Evolutionary conservation across 2,797 vertebrate species (phyloP).

Genomic region (Tauraco hartlaubi): DNA sequence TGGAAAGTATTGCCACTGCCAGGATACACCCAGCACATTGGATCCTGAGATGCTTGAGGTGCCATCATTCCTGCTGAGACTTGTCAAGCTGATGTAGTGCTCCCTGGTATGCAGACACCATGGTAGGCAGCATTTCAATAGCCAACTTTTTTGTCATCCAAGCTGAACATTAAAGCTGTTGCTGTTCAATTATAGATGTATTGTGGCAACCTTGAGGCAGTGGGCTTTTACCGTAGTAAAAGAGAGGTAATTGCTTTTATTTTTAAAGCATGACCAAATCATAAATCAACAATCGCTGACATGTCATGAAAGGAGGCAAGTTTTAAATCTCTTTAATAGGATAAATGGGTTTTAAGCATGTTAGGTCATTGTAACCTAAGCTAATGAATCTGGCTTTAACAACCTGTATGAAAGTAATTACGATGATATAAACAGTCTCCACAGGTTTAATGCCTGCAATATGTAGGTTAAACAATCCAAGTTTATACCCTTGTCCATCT

Average conservation of each 20-base stretch:
- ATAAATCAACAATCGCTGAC: slow-evolving; percentile 41
- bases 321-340: slow-evolving; percentile 50
- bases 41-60: not conserved
- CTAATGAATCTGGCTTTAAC: slow-evolving; percentile 48
- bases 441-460: not conserved
- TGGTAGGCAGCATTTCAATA: not conserved
- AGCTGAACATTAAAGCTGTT: not conserved
- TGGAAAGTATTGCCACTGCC: not conserved
- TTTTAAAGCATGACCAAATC: slow-evolving; percentile 39
- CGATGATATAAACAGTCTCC: not conserved
- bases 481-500: not conserved
- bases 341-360: slow-evolving; percentile 60
- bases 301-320: slow-evolving; percentile 19
- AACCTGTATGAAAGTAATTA: slow-evolving; percentile 19
- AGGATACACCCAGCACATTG: not conserved
- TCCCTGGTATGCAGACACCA: not conserved
- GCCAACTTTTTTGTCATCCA: not conserved
- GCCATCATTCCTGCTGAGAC: not conserved
- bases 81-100: not conserved
- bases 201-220: slow-evolving; percentile 45
- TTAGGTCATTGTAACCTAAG: slow-evolving; percentile 62
- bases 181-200: not conserved
- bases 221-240: not conserved
- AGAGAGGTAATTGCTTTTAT: slow-evolving; percentile 46
- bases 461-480: not conserved